Conservation (phyloP, 1,140 invertebrate species). For the Heliconius hewitsoni region DNA sequence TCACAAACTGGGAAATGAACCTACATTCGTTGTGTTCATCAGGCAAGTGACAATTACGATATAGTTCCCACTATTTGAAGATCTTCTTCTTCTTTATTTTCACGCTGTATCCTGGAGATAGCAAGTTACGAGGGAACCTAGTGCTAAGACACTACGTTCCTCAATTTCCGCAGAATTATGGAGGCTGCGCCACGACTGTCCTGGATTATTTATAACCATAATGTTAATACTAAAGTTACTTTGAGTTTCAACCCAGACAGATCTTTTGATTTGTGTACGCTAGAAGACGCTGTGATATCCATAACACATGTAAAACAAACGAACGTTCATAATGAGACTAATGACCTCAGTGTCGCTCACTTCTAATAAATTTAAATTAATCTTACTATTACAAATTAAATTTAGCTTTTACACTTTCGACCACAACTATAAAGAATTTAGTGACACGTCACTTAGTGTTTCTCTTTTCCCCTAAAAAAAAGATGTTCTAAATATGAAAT, state of each 20-base stretch:
- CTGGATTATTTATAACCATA: background rate
- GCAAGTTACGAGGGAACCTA: no score
- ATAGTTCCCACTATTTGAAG: background rate
- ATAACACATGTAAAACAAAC: conserved; percentile 20
- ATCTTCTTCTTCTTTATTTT: no score
- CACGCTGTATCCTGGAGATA: no score
- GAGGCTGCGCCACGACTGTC: no score
- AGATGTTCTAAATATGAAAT: no score
- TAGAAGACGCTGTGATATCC: conserved; percentile 12
- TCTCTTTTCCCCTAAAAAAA: no score
- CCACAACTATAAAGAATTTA: no score
- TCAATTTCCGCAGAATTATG: no score
- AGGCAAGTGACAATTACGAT: background rate
- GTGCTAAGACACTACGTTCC: no score
- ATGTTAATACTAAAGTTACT: background rate
- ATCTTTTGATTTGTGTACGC: background rate
- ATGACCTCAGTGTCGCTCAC: conserved; percentile 10
- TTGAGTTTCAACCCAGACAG: background rate
- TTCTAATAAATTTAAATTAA: background rate
- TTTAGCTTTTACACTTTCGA: no score
- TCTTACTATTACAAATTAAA: background rate
- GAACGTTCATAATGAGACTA: conserved; percentile 16
- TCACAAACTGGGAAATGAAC: background rate
- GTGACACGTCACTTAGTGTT: no score
- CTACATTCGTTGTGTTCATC: background rate